Base-by-base conservation (phyloP, 64 coral and sea anemone genomes). In the Actinia equina region DNA sequence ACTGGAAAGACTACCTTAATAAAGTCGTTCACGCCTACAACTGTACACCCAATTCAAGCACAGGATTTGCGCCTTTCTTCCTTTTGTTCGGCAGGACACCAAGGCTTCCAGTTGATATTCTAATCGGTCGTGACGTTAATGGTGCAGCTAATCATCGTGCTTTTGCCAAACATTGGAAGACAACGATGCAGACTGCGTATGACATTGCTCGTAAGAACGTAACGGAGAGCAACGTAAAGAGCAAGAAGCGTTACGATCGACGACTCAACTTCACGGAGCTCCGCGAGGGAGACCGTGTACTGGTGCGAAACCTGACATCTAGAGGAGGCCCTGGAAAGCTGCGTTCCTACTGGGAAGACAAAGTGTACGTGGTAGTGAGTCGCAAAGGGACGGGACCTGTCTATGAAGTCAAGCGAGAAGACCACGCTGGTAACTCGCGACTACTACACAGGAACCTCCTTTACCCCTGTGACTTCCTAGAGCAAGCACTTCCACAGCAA, bases 101-200 rank as follows among this genome's bases (percentile, higher is more conserved):
- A 60, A 86, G 86, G 43, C 67, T 93, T 53, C 86, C 91, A 85
- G 83, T 89, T n/a, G 92, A 93, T 42, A 57, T 88, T 51, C 81
- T 86, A 77, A 89, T 89, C 79, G 88, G 88, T 53, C 71, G 54
- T 74, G 42, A 44, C 20, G 83, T 82, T 71, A 30, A 86, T 58
- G 52, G 60, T 37, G 30, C 30, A 37, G 30, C 30, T 37, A 37
- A 37, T 37, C 30, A 37, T 37, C 30, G 1, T 37, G 30, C 30
- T 37, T 37, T 37, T 37, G 30, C 30, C 30, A 37, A 37, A 37
- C 30, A 37, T 37, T 37, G 30, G 30, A 37, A 37, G 30, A 37
- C 30, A 37, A 37, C 30, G 30, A 37, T 37, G 30, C 30, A 37
- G 30, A 37, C 30, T 37, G 30, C 30, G 30, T 37, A 37, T 37